Evolutionary conservation across 2,888 invertebrate genomes (phyloP).

Genomic region (Brachynemurus nebulosus): DNA sequence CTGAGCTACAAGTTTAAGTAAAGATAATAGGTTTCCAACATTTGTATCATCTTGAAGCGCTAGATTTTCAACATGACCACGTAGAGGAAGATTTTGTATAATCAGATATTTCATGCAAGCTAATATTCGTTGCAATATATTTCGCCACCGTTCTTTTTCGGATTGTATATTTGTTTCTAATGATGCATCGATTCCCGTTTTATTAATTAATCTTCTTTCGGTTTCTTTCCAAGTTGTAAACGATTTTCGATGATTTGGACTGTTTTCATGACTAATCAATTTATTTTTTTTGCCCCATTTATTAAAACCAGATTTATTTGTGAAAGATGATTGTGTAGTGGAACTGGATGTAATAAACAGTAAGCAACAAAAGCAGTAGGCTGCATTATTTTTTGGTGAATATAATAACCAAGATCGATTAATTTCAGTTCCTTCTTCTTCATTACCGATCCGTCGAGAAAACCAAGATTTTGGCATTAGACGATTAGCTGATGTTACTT

Average conservation of each 20-base stretch:
- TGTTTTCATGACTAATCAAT: neutral
- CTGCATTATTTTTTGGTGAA: slow-evolving; percentile 12
- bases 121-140: slow-evolving; percentile 10
- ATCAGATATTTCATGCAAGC: slow-evolving; percentile 3
- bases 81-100: slow-evolving; percentile 8
- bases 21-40: slow-evolving; percentile 10
- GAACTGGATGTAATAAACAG: too few relatives aligned
- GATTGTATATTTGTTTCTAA: neutral
- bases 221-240: neutral
- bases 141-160: slow-evolving; percentile 10
- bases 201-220: neutral
- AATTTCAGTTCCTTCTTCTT: too few relatives aligned
- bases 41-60: slow-evolving; percentile 7
- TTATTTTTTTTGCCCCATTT: neutral
- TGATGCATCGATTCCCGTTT: neutral
- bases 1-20: slow-evolving; percentile 7
- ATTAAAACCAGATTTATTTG: too few relatives aligned
- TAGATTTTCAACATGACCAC: slow-evolving; percentile 10
- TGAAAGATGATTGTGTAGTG: too few relatives aligned
- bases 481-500: too few relatives aligned
- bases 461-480: too few relatives aligned
- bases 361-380: slow-evolving; percentile 14
- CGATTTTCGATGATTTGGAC: neutral
- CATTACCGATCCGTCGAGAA: too few relatives aligned
- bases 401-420: slow-evolving; percentile 14